Conservation (phyloP, 2,797 vertebrate genomes). For the Protosalanx chinensis region DNA sequence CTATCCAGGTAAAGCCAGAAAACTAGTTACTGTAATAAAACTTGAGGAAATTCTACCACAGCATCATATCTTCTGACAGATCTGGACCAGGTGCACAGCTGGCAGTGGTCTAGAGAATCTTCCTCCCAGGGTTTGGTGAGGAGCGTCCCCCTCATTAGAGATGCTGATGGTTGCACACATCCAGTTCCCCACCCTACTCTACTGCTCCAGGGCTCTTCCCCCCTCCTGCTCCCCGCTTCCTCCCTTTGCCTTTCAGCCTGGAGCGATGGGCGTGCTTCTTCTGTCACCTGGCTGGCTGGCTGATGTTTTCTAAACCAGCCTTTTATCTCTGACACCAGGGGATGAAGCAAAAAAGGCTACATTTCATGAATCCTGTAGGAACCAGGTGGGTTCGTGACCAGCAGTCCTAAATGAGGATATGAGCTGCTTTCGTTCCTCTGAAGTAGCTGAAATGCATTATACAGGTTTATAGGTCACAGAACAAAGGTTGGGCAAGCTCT, state of each 20-base stretch:
- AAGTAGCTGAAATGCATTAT: background rate
- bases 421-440: background rate
- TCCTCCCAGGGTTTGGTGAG: background rate
- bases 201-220: background rate
- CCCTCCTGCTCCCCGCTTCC: background rate
- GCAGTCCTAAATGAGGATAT: slow-evolving; percentile 25
- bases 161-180: slow-evolving; percentile 13
- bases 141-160: background rate
- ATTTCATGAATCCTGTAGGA: slow-evolving; percentile 36
- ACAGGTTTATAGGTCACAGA: background rate
- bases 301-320: slow-evolving; percentile 41
- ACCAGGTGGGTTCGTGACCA: slow-evolving; percentile 14
- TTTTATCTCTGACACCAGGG: slow-evolving; percentile 48
- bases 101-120: slow-evolving; percentile 1
- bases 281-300: slow-evolving; percentile 45
- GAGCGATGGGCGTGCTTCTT: slow-evolving; percentile 22
- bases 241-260: slow-evolving; percentile 19
- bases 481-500: background rate
- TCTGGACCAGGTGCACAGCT: slow-evolving; percentile 14
- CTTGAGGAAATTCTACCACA: background rate
- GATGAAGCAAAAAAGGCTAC: slow-evolving; percentile 12
- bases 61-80: slow-evolving; percentile 14
- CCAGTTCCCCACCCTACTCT: background rate
- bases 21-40: too few species aligned
- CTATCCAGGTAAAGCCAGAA: background rate